Conservation (phyloP, 2,113 vertebrate genomes). For the Rutilus rutilus region DNA sequence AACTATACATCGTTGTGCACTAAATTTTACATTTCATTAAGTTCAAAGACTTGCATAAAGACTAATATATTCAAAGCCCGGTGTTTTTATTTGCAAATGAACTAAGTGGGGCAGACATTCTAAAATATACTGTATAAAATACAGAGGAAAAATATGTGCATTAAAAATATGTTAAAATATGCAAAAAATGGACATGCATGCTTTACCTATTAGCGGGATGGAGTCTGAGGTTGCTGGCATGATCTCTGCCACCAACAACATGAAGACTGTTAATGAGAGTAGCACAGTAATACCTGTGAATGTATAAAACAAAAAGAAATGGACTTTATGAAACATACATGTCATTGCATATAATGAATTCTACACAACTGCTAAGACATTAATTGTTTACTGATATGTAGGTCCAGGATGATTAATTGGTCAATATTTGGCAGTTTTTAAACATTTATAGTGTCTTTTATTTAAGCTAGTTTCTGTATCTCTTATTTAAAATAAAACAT, state of each 20-base stretch:
- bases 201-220: constrained; percentile 67
- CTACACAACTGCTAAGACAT: not conserved
- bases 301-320: constrained; percentile 30
- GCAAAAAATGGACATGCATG: constrained; percentile 19
- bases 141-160: not conserved
- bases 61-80: not conserved
- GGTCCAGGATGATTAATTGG: not conserved
- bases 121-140: not conserved
- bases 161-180: not conserved
- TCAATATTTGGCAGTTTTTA: not conserved
- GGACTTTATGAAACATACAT: constrained; percentile 14
- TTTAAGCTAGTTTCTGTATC: too few relatives aligned
- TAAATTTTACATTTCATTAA: constrained; percentile 20
- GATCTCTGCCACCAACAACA: constrained; percentile 67
- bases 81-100: not conserved
- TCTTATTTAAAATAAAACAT: not conserved
- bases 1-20: not conserved
- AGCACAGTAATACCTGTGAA: constrained; percentile 64
- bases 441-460: not conserved
- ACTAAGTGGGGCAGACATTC: not conserved
- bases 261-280: constrained; percentile 67
- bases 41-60: not conserved
- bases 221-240: constrained; percentile 69
- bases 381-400: not conserved
- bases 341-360: constrained; percentile 6